A percentile compares a stretch with the other conserved stretches of the same genome.
These are phyloP conservation scores for chimpanzee (Pan troglodytes) DNA, from an alignment of 2,113 vertebrate genomes.

Conservation along the genomic window NHGRI_mPanTro3-v2.1_pri NC_072421.2:144985501-144986000, in stretches of 20 bases:
- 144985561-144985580: not conserved
- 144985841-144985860: not conserved
- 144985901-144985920: not conserved
- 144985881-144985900: not conserved
- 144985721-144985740: not conserved
- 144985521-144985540: not conserved
- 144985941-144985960: not conserved
- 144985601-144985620: not conserved
- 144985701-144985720: not conserved
- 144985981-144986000: not conserved
- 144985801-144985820: not conserved
- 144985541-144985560: not conserved
- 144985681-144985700: not conserved
- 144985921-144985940: not conserved
- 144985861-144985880: not conserved
- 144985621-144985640: not conserved
- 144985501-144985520: not conserved
- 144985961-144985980: not conserved
- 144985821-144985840: not conserved
- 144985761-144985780: not conserved
- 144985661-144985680: not conserved
- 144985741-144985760: not conserved
- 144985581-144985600: not conserved
- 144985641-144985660: not conserved
- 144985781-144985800: not conserved